These are phyloP conservation scores for Thalassoma bifasciatum DNA, from an alignment of 2,113 vertebrate genomes.

Conservation along the genomic window DNA sequence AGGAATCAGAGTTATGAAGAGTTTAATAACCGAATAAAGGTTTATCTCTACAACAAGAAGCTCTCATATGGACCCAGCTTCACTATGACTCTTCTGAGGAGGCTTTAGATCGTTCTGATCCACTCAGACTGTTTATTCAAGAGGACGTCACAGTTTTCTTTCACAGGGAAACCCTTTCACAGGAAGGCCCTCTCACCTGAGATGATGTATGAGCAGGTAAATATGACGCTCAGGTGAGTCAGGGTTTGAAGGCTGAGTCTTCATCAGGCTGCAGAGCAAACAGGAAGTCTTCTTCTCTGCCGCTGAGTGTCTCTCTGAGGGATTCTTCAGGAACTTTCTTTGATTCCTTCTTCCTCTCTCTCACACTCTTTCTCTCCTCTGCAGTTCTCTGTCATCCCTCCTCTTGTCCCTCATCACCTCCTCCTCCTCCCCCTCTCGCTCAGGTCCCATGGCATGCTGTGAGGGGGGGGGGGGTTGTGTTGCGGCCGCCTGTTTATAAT, in stretches of 20 bases:
- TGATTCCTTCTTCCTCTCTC: conserved; percentile 81
- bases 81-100: too few relatives aligned
- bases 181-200: too few relatives aligned
- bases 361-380: conserved; percentile 39
- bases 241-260: neutral
- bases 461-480: conserved; percentile 74
- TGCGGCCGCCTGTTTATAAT: conserved; percentile 94
- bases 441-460: conserved; percentile 37
- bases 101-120: too few relatives aligned
- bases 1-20: too few relatives aligned
- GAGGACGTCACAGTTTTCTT: too few relatives aligned
- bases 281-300: neutral
- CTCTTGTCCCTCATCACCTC: conserved; percentile 49
- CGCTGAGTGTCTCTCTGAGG: conserved; percentile 84
- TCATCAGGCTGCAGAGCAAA: neutral
- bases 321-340: conserved; percentile 91
- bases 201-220: too few relatives aligned
- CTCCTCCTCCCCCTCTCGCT: conserved; percentile 21
- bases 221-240: too few relatives aligned
- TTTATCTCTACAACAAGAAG: too few relatives aligned
- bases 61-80: too few relatives aligned
- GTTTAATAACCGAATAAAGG: too few relatives aligned
- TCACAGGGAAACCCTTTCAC: too few relatives aligned
- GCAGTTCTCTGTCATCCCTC: conserved; percentile 65
- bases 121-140: too few relatives aligned